phyloP scores from a whole-genome alignment of 2,797 vertebrate species.

The Cryptoprocta ferox region DNA sequence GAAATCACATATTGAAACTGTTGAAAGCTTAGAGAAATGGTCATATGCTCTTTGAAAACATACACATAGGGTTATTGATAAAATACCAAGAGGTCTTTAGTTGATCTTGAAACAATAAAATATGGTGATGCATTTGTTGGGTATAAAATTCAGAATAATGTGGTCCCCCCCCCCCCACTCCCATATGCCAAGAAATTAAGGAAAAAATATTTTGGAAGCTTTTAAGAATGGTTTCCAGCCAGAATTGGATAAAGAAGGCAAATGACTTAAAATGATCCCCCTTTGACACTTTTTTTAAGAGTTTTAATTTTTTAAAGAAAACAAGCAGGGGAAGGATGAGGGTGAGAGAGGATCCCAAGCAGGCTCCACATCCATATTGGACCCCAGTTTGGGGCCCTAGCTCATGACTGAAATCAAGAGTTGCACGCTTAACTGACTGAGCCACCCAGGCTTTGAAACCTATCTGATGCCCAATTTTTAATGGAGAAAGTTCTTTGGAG shows the following conservation, averaged over 20 bases:
- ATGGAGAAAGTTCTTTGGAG: neutral
- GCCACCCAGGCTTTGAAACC: neutral
- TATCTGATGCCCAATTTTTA: neutral
- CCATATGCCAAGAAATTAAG: neutral
- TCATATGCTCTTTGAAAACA: neutral
- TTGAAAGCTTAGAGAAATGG: neutral
- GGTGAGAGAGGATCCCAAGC: no score
- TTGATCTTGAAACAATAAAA: neutral
- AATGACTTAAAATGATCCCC: neutral
- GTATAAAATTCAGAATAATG: neutral
- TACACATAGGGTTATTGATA: neutral
- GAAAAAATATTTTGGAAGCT: neutral
- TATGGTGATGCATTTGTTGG: neutral
- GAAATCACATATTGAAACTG: neutral
- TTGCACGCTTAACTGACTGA: no score
- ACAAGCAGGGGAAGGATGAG: no score
- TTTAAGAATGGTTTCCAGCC: neutral
- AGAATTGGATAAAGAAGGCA: no score
- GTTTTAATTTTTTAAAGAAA: no score
- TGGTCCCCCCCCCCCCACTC: neutral
- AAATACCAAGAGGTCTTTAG: neutral
- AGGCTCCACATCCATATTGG: no score
- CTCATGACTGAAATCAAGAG: no score
- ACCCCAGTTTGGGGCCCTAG: no score
- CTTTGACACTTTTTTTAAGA: neutral